Conservation (phyloP, 2,888 invertebrate genomes). For the Venustoraphidia nigricollis region DNA sequence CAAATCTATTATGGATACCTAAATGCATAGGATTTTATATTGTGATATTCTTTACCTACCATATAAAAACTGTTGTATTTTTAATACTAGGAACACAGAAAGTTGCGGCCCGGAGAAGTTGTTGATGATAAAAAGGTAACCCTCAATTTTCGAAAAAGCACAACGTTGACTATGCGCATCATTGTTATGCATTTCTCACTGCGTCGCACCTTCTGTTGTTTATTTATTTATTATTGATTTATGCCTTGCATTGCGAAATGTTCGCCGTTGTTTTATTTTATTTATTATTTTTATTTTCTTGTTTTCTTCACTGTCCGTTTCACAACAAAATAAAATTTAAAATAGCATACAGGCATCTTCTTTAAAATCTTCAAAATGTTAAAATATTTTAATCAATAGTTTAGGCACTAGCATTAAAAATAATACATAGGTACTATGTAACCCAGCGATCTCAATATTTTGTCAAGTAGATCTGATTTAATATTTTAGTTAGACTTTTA, state of each 20-base stretch:
- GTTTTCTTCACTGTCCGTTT: slow-evolving; percentile 1
- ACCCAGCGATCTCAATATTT: too few relatives aligned
- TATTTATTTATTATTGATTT: slow-evolving; percentile 12
- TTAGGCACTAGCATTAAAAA: too few relatives aligned
- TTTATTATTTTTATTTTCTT: slow-evolving; percentile 3
- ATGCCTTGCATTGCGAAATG: slow-evolving; percentile 12
- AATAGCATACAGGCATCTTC: slow-evolving; percentile 5
- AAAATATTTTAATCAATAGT: too few relatives aligned
- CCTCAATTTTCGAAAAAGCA: slow-evolving; percentile 4
- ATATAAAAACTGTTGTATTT: slow-evolving; percentile 10
- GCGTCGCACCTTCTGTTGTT: slow-evolving; percentile 13
- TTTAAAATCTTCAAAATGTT: not conserved
- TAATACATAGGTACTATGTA: too few relatives aligned
- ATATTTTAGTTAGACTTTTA: too few relatives aligned
- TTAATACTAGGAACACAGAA: slow-evolving; percentile 61
- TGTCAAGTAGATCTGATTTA: too few relatives aligned
- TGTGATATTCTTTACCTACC: not conserved
- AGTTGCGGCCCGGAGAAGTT: slow-evolving; percentile 89
- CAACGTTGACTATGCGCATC: too few relatives aligned
- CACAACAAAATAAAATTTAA: slow-evolving; percentile 4
- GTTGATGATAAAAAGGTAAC: slow-evolving; percentile 89
- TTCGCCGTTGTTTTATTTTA: slow-evolving; percentile 13
- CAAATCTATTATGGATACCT: too few relatives aligned
- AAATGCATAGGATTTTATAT: too few relatives aligned
- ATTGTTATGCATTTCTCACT: slow-evolving; percentile 8